Conservation (phyloP, 2,888 invertebrate species). For the Sinhomidia bicolor region DNA sequence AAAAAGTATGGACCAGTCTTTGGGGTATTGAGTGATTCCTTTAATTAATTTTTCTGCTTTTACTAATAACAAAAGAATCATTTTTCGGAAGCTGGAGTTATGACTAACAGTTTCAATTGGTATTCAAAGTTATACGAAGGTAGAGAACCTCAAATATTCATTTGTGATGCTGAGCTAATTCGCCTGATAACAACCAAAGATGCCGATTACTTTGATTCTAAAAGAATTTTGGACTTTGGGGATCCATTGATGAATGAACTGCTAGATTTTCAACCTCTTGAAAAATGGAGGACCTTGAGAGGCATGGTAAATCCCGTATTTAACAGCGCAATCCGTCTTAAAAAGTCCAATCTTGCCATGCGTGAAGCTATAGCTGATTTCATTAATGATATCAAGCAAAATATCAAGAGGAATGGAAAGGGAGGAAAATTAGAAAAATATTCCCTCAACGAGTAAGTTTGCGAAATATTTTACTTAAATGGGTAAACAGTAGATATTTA, state of each 20-base stretch:
- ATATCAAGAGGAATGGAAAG: neutral
- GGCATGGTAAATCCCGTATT: slow-evolving; percentile 36
- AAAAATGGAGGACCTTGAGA: slow-evolving; percentile 74
- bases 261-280: slow-evolving; percentile 60
- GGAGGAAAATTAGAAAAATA: slow-evolving; percentile 53
- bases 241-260: slow-evolving; percentile 69
- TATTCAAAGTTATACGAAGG: slow-evolving; percentile 72
- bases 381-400: neutral
- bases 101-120: too few relatives aligned
- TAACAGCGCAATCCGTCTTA: slow-evolving; percentile 41
- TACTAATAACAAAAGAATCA: too few relatives aligned
- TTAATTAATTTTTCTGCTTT: neutral
- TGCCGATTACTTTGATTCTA: slow-evolving; percentile 65
- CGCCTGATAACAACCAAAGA: slow-evolving; percentile 64
- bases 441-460: slow-evolving; percentile 49
- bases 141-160: slow-evolving; percentile 62
- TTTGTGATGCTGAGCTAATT: slow-evolving; percentile 72
- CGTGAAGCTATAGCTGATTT: slow-evolving; percentile 33
- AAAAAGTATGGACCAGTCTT: slow-evolving; percentile 75
- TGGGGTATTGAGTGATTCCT: slow-evolving; percentile 70
- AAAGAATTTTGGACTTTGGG: slow-evolving; percentile 57
- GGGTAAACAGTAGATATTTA: too few relatives aligned
- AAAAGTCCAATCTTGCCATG: slow-evolving; percentile 53
- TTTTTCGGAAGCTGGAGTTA: too few relatives aligned
- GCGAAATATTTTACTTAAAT: too few relatives aligned